Evolutionary conservation across 2,888 invertebrate genomes (phyloP).

Genomic region (Acronicta aceris): DNA sequence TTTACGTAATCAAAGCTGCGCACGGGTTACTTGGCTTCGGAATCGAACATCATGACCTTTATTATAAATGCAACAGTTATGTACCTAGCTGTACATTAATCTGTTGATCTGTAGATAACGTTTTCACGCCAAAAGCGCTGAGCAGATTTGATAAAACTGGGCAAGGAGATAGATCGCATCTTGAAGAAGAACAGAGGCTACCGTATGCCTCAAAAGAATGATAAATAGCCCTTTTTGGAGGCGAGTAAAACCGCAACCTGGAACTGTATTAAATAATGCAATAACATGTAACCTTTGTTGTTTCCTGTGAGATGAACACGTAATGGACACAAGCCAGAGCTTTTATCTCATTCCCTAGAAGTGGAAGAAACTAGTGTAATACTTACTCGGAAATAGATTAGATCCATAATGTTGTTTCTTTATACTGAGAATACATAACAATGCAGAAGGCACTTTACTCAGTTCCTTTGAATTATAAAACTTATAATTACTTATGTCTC

Average conservation of each 20-base stretch:
- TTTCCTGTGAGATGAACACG: constrained; percentile 27
- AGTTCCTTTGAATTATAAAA: constrained; percentile 28
- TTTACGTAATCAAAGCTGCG: too few species aligned
- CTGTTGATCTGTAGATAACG: too few species aligned
- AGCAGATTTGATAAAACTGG: too few species aligned
- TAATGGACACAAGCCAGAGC: constrained; percentile 30
- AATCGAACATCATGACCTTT: too few species aligned
- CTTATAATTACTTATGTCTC: constrained; percentile 26
- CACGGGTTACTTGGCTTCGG: too few species aligned
- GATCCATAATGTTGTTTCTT: background rate
- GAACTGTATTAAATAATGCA: background rate
- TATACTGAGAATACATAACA: background rate
- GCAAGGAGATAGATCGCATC: too few species aligned
- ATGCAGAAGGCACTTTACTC: constrained; percentile 6
- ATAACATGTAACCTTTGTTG: constrained; percentile 25
- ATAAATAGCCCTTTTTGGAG: too few species aligned
- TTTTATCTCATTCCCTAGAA: constrained; percentile 47
- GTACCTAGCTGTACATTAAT: too few species aligned
- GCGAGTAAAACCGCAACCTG: too few species aligned
- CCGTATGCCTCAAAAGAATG: too few species aligned
- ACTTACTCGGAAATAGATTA: constrained; percentile 34
- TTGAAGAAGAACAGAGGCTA: background rate
- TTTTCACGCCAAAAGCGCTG: background rate
- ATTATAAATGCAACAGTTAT: constrained; percentile 5
- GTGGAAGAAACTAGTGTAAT: constrained; percentile 5